Conservation (phyloP, 2,113 vertebrate genomes). For the Tichodroma muraria region DNA sequence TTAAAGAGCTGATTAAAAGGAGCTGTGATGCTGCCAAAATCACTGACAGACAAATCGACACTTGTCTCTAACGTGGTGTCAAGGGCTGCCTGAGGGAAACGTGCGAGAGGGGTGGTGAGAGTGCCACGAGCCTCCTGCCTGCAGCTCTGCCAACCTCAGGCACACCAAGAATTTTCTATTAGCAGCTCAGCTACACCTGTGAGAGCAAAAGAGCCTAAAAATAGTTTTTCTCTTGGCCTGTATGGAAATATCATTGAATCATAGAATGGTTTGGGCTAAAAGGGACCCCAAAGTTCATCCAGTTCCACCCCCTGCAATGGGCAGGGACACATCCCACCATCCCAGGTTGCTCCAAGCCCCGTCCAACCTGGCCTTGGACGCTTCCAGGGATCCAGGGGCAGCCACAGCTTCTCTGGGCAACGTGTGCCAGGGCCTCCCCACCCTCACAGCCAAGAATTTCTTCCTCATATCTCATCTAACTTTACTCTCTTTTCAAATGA, state of each 20-base stretch:
- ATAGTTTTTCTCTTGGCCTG: not conserved
- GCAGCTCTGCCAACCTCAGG: not conserved
- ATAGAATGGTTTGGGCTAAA: not conserved
- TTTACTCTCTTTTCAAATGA: not conserved
- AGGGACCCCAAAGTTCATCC: not conserved
- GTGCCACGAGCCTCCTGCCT: not conserved
- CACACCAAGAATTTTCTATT: not conserved
- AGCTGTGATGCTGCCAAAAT: not conserved
- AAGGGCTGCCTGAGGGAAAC: not conserved
- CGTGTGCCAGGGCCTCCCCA: not conserved
- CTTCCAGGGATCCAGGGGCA: not conserved
- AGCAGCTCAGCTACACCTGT: not conserved
- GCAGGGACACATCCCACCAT: fast-evolving
- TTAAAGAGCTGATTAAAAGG: constrained; percentile 24
- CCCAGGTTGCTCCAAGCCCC: fast-evolving
- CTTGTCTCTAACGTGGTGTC: not conserved
- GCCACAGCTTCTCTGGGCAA: not conserved
- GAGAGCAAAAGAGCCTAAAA: not conserved
- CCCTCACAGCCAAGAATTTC: not conserved
- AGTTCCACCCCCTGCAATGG: fast-evolving
- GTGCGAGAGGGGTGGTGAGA: fast-evolving
- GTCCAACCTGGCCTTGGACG: fast-evolving
- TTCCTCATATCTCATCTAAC: not conserved
- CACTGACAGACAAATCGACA: not conserved
- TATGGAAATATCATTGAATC: not conserved